Base-by-base conservation (phyloP, 1,140 invertebrate genomes). In the Physella acuta region DNA sequence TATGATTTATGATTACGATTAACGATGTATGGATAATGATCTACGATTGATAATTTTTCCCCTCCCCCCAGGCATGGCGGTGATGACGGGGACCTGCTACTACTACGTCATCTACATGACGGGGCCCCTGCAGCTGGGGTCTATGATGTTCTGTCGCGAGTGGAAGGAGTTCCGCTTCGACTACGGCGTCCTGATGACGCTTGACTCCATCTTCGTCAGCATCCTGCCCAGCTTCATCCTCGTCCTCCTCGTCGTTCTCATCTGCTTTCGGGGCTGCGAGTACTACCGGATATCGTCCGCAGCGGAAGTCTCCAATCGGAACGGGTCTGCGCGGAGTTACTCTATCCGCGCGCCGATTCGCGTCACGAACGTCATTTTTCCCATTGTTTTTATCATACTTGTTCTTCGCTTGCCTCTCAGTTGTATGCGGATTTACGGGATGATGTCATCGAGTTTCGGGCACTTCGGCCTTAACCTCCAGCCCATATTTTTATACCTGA, bases 31-130 rank as follows among this genome's bases (percentile, higher is more conserved):
- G n/a, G n/a, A n/a, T n/a, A n/a, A n/a, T n/a, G n/a, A n/a, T n/a
- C n/a, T n/a, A n/a, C n/a, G n/a, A n/a, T n/a, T n/a, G n/a, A n/a
- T n/a, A n/a, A n/a, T n/a, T n/a, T n/a, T n/a, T n/a, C n/a, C n/a
- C n/a, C n/a, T n/a, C n/a, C 33, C 26, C 33, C 39, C 56, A 68
- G 66, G 36, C 51, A 61, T 80, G 36, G 70, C 68, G 1, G 64
- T 78, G 2, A 49, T 78, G 20, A 63, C 76, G 3, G 63, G 77
- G 52, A 70, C 73, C 17, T 74, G 71, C 49, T 77, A 75, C 69
- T 75, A 73, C 24, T 76, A 76, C 53, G 53, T 76, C 17, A 72
- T 74, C 37, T 77, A 75, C 69, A 76, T 76, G n/a, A 62, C 72
- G 36, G 76, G 73, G 1, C 69, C 72, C 16, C 30, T 53, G 20